Base-by-base conservation (phyloP, 2,888 invertebrate genomes). In the Pristionchus entomophagus region DNA sequence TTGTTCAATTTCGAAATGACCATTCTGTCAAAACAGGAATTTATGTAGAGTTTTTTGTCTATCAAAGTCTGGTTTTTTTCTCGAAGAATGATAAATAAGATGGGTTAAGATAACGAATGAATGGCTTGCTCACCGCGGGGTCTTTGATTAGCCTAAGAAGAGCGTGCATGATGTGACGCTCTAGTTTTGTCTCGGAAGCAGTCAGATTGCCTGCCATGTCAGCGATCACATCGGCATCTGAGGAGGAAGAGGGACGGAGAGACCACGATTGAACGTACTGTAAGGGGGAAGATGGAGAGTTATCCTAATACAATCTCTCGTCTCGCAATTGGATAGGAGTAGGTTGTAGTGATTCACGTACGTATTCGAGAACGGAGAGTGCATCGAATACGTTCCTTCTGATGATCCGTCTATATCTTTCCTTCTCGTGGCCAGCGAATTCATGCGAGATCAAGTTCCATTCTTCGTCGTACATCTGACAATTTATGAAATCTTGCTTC, bases 371-470 rank as follows among this genome's bases (percentile, higher is more conserved):
- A 59, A 89, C 86, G 77, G 87, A 87, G 35, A 91, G 65, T 6
- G 87, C 86, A 29, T 89, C 89, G 35, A 91, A 65, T 22, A 90
- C 86, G 85, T 91, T 91, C 56, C 82, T 77, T 2, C 89, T 89
- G 29, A 91, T 89, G 32, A 88, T 84, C 22, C 83, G 26, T 26
- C 83, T 59, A 85, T 88, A 91, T 17, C 86, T 81, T 8, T 81
- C 84, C 51, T 86, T 86, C 53, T 89, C 89, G 56, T 87, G 86
- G 32, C 32, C 38, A 19, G 73, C 80, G 62, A 86, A 83, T 62
- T 86, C 69, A 83, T 85, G 78, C 22, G 73, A 59, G 81, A 83
- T 86, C 35, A 59, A 84, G 32, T 32, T 77, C 90, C 90, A 90
- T 32, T 89, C 62, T 62, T 89, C 84, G 86, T 91, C 86, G 87